These are phyloP conservation scores for Rapana venosa DNA, from an alignment of 2,888 invertebrate genomes.

Conservation along the genomic window DNA sequence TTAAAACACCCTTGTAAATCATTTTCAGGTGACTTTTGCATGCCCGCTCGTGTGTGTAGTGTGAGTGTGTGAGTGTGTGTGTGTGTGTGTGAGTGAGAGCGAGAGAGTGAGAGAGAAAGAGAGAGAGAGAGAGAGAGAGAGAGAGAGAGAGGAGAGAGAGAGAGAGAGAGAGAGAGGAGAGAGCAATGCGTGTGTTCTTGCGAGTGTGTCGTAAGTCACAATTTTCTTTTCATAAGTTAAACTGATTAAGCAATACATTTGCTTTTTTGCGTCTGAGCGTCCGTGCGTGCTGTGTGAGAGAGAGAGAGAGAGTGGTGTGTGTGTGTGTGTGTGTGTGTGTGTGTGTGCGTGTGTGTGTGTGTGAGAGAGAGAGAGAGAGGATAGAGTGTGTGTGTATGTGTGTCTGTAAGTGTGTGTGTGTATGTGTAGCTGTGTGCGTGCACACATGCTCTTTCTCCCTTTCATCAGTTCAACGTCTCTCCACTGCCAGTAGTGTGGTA, in stretches of 20 bases:
- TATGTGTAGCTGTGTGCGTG: not conserved
- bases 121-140: no score
- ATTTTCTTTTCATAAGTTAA: no score
- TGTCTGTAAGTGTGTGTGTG: not conserved
- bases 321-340: not conserved
- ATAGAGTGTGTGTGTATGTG: no score
- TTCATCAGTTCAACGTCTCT: no score
- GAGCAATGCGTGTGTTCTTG: not conserved
- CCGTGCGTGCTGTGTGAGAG: not conserved
- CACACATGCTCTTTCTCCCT: no score
- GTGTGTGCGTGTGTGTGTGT: no score
- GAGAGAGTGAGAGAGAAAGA: no score
- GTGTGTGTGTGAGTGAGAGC: not conserved
- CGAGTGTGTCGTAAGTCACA: not conserved
- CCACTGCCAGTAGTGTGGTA: no score
- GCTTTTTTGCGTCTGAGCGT: not conserved
- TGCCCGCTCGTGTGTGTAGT: not conserved
- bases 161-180: no score
- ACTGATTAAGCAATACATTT: no score
- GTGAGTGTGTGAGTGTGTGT: slow-evolving; percentile 9
- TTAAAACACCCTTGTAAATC: not conserved
- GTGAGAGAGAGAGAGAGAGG: not conserved
- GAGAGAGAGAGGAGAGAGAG: no score
- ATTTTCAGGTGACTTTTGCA: not conserved
- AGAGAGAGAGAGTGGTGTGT: not conserved